These are phyloP conservation scores for Megalops atlanticus DNA, from an alignment of 2,113 vertebrate genomes.

Conservation along the genomic window DNA sequence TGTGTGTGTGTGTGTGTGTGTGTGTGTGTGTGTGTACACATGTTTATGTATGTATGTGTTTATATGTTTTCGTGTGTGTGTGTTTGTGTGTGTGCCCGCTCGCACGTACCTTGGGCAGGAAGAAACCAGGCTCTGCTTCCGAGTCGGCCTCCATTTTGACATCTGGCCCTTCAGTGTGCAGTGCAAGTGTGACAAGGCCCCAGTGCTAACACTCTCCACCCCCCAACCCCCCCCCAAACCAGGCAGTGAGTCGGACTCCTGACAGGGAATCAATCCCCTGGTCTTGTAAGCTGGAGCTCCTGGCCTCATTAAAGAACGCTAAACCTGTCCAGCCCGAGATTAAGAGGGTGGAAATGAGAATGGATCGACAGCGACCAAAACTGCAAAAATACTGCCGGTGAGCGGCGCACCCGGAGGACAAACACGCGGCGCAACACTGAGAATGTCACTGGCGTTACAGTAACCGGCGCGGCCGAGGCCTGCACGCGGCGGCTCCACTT, in stretches of 20 bases:
- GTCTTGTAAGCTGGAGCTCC: slow-evolving; percentile 5
- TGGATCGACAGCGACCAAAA: not conserved
- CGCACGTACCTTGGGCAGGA: not conserved
- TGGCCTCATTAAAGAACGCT: not conserved
- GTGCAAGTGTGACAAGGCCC: not conserved
- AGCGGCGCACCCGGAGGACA: not conserved
- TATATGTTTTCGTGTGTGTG: not conserved
- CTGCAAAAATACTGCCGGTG: not conserved
- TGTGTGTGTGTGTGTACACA: not conserved
- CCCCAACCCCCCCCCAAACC: not conserved
- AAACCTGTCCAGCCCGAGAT: not conserved
- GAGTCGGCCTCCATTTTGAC: not conserved
- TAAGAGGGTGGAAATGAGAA: slow-evolving; percentile 12
- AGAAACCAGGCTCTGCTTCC: slow-evolving; percentile 19
- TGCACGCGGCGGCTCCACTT: not conserved
- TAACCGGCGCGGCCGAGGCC: not conserved
- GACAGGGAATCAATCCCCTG: not conserved
- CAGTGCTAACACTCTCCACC: not conserved
- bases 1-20: too few relatives aligned
- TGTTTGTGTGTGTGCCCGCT: not conserved
- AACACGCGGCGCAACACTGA: not conserved
- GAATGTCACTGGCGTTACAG: not conserved
- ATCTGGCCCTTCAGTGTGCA: not conserved
- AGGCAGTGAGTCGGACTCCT: not conserved
- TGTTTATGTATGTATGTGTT: not conserved